These are phyloP conservation scores for Enchytraeus crypticus DNA, from an alignment of 2,888 invertebrate genomes.

Conservation along the genomic window DNA sequence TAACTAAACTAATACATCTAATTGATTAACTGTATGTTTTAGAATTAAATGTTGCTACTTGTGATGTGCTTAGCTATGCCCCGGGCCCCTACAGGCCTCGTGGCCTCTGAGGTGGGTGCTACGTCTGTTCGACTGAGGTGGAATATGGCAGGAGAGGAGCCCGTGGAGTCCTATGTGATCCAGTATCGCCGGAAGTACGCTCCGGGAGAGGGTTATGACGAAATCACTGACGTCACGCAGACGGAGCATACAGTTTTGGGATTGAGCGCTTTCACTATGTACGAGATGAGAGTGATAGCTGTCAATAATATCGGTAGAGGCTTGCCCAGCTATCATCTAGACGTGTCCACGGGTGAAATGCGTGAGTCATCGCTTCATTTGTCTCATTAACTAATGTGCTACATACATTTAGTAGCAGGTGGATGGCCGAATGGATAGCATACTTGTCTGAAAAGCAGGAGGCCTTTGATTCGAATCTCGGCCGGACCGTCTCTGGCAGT, in stretches of 20 bases:
- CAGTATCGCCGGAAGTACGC: conserved; percentile 70
- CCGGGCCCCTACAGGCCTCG: conserved; percentile 77
- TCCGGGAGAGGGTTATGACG: conserved; percentile 58
- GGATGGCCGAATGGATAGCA: too few relatives aligned
- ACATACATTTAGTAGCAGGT: too few relatives aligned
- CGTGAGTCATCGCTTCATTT: too few relatives aligned
- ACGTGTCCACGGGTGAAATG: conserved; percentile 82
- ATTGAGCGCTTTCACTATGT: conserved; percentile 85
- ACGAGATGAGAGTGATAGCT: conserved; percentile 90
- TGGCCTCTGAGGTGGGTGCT: conserved; percentile 84
- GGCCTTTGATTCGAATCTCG: too few relatives aligned
- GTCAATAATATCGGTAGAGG: conserved; percentile 90
- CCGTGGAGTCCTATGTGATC: conserved; percentile 85
- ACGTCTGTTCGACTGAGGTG: conserved; percentile 84
- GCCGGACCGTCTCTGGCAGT: too few relatives aligned
- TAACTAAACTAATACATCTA: too few relatives aligned
- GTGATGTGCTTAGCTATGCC: too few relatives aligned
- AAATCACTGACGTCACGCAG: conserved; percentile 84
- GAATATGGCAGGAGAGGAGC: conserved; percentile 59
- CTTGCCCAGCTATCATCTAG: conserved; percentile 73
- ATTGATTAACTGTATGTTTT: too few relatives aligned
- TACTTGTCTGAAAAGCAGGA: too few relatives aligned
- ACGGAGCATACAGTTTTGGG: conserved; percentile 73
- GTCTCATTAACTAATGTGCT: too few relatives aligned
- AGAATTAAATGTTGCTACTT: too few relatives aligned